These are phyloP conservation scores for Excalfactoria chinensis DNA, from an alignment of 2,113 vertebrate genomes.

Conservation along the genomic window DNA sequence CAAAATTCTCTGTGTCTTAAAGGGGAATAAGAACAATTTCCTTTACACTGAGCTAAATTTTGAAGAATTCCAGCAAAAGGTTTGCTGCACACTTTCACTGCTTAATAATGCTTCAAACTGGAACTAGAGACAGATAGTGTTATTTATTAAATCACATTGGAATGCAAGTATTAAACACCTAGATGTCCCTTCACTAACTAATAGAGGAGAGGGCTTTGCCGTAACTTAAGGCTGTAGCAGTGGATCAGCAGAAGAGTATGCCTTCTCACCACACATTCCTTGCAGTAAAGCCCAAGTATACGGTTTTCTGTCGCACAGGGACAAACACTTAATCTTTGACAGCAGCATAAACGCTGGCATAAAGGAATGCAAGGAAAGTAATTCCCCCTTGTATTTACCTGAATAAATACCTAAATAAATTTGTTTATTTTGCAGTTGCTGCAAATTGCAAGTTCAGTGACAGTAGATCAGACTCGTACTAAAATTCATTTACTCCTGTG, in stretches of 20 bases:
- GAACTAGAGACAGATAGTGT: not conserved
- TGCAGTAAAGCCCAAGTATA: not conserved
- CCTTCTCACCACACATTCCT: not conserved
- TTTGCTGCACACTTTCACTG: not conserved
- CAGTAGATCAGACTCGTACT: not conserved
- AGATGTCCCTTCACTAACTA: not conserved
- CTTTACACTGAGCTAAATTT: not conserved
- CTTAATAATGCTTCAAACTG: not conserved
- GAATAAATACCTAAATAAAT: not conserved
- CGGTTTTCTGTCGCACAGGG: not conserved
- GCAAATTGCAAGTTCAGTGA: not conserved
- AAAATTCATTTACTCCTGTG: not conserved
- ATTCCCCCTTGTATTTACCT: not conserved
- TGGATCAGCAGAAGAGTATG: not conserved
- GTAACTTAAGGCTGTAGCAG: not conserved
- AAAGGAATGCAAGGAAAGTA: not conserved
- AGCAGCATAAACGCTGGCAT: not conserved
- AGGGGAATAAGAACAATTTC: not conserved
- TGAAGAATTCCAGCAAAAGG: not conserved
- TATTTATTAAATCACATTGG: conserved; percentile 3
- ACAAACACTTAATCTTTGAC: not conserved
- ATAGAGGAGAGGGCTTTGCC: not conserved
- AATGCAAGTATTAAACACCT: not conserved
- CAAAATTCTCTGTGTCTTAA: not conserved
- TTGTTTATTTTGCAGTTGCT: not conserved